These are phyloP conservation scores for Mus caroli DNA, from an alignment of 2,797 vertebrate species.

Conservation along the genomic window DNA sequence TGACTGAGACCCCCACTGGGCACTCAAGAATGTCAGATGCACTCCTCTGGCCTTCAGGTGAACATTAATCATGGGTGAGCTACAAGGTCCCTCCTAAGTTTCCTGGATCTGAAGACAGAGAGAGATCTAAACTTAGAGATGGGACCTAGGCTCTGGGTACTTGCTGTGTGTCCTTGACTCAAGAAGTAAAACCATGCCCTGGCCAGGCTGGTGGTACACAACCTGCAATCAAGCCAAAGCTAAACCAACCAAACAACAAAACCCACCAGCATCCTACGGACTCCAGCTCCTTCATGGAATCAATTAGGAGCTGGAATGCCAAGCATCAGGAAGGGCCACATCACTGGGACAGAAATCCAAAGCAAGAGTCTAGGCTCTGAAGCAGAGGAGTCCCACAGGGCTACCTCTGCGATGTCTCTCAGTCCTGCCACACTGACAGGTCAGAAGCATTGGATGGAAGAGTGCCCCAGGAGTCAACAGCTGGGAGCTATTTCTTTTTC, in stretches of 20 bases:
- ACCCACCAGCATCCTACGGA: background rate
- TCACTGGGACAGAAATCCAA: background rate
- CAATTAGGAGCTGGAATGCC: background rate
- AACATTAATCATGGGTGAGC: background rate
- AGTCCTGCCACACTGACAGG: rapidly evolving
- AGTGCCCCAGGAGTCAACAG: background rate
- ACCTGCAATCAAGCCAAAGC: background rate
- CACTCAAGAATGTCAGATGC: background rate
- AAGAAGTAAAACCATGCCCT: background rate
- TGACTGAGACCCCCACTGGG: background rate
- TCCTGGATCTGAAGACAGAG: background rate
- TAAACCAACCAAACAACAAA: background rate
- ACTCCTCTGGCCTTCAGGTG: background rate
- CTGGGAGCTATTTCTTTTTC: background rate
- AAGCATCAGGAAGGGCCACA: background rate
- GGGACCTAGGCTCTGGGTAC: background rate
- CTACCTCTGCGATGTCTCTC: background rate
- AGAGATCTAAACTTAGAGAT: background rate
- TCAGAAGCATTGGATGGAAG: no score
- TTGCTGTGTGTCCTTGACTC: background rate
- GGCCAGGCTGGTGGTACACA: background rate
- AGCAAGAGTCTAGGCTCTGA: background rate
- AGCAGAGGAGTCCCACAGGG: background rate
- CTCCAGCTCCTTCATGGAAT: background rate
- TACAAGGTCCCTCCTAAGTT: background rate